Conservation (phyloP, 2,888 invertebrate species). For the Rugalucina vietnamica region DNA sequence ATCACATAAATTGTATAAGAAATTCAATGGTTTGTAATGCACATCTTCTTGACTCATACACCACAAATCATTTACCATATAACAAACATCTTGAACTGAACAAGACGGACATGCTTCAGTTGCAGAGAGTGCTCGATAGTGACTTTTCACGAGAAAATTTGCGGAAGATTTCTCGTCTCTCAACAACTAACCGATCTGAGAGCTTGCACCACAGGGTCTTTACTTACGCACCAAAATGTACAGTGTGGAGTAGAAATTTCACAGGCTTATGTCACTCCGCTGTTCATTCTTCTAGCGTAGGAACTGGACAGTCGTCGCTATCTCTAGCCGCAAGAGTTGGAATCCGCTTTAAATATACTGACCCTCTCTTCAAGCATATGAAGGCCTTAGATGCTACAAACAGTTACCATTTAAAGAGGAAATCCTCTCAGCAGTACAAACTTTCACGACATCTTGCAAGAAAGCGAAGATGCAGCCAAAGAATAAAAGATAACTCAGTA, state of each 20-base stretch:
- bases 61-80: too few species aligned
- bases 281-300: constrained; percentile 11
- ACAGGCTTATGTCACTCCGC: constrained; percentile 5
- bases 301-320: constrained; percentile 20
- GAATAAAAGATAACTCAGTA: not conserved
- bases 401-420: not conserved
- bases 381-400: not conserved
- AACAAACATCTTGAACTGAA: too few species aligned
- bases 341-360: not conserved
- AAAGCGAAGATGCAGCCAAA: not conserved
- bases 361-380: constrained; percentile 11
- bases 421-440: not conserved
- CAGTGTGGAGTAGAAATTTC: constrained; percentile 21
- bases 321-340: not conserved
- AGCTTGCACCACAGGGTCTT: not conserved
- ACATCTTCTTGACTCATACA: too few species aligned
- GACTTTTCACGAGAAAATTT: too few species aligned
- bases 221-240: constrained; percentile 36
- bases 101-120: too few species aligned
- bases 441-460: not conserved
- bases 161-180: too few species aligned
- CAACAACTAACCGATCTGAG: not conserved
- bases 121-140: too few species aligned
- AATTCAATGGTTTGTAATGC: too few species aligned
- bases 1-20: too few species aligned